phyloP scores from a whole-genome alignment of 2,113 vertebrate genomes.

The Empidonax alnorum region DNA sequence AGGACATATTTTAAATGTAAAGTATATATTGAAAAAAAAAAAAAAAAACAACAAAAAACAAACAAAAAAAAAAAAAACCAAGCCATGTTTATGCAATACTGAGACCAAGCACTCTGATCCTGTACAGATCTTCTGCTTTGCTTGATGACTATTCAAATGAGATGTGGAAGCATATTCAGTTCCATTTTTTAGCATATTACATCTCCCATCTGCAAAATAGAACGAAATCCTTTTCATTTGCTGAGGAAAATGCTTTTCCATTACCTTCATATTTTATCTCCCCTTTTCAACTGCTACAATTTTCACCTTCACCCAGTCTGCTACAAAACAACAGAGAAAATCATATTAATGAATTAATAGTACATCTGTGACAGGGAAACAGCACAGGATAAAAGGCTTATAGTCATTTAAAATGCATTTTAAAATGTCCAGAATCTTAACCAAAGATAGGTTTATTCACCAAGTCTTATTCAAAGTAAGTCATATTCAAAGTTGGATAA shows the following conservation, averaged over 20 bases:
- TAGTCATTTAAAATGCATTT: background rate
- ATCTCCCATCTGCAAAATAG: background rate
- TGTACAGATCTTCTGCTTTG: background rate
- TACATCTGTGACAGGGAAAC: background rate
- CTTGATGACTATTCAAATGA: background rate
- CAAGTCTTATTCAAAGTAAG: background rate
- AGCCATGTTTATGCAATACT: background rate
- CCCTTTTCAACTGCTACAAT: background rate
- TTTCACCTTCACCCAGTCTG: background rate
- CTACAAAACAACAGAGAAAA: conserved; percentile 21
- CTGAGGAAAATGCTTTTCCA: background rate
- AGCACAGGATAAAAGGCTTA: background rate
- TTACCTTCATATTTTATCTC: background rate
- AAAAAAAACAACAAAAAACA: background rate
- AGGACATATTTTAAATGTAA: background rate
- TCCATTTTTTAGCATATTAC: background rate
- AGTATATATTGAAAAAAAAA: background rate
- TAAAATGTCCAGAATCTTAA: background rate
- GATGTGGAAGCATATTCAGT: background rate
- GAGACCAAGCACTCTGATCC: background rate
- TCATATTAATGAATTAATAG: background rate
- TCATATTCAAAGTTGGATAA: background rate
- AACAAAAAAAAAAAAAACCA: background rate
- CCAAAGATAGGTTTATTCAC: background rate
- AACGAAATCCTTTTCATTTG: background rate